phyloP scores from a whole-genome alignment of 2,113 vertebrate species.

The Eidolon helvum region DNA sequence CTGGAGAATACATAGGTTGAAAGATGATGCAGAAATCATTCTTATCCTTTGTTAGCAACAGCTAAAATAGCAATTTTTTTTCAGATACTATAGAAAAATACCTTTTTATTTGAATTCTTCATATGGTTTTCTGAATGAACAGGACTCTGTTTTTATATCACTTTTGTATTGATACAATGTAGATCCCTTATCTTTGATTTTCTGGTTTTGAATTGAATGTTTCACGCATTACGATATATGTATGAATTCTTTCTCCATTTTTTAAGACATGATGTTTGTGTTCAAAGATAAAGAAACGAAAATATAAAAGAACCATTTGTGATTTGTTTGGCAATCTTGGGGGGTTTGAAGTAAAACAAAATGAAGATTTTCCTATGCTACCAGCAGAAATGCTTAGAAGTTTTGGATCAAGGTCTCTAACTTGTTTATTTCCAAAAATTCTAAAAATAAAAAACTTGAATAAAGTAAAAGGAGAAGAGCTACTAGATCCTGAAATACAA shows the following conservation, averaged over 20 bases:
- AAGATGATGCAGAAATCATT: not conserved
- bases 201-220: not conserved
- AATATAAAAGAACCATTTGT: slow-evolving; percentile 20
- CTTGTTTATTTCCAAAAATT: slow-evolving; percentile 22
- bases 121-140: not conserved
- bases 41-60: not conserved
- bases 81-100: not conserved
- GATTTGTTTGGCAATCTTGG: not conserved
- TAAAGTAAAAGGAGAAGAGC: slow-evolving; percentile 1
- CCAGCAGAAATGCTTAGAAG: not conserved
- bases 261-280: not conserved
- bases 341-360: not conserved
- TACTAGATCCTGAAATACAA: not conserved
- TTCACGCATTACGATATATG: not conserved
- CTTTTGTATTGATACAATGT: not conserved
- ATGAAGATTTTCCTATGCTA: slow-evolving; percentile 11
- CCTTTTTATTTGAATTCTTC: not conserved
- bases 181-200: not conserved
- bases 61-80: not conserved
- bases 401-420: slow-evolving; percentile 29
- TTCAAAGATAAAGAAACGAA: not conserved
- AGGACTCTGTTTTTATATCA: not conserved
- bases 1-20: not conserved
- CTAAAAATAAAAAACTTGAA: slow-evolving; percentile 41
- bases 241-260: not conserved